Base-by-base conservation (phyloP, 53 echinoderm and acorn worm species). In the Zoroaster sp. region DNA sequence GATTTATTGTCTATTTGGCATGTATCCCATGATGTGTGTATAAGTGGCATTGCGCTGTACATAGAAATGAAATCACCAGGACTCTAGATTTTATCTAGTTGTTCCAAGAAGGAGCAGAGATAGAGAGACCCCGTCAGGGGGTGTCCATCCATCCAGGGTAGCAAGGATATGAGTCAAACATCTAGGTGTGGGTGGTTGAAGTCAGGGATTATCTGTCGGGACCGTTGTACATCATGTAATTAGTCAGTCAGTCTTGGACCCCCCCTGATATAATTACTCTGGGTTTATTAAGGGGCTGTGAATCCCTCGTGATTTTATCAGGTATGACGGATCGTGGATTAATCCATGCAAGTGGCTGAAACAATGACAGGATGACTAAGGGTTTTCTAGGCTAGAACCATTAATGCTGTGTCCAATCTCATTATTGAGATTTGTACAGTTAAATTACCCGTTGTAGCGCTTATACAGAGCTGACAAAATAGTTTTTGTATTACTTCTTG, bases 221-320 rank as follows among this genome's bases (percentile, higher is more conserved):
- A 66, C 66, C 78, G 66, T 81, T n/a, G 81, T 81, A 81, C 81
- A 67, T 67, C 81, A 66, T 43, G 67, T 81, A 81, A 81, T 81
- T 81, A 81, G 81, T 81, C 81, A 81, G 81, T 66, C 66, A 42
- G 67, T 31, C 81, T 42, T 67, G 40, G 65, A 65, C 66, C 30
- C 23, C n/a, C 33, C 11, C 81, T 81, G 81, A 66, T 66, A 81
- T 81, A 81, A 81, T 81, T 81, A 81, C 81, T 59, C 21, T 75
- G 32, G 54, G 67, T 17, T 81, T 81, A 41, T 81, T 59, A 59
- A 63, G 63, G 65, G 38, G 63, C 21, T 25, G 63, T 79, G 65
- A 52, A 41, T 72, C 73, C 73, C 73, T 34, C 30, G 39, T 81
- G 81, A 81, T 65, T 81, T 18, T 66, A 81, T 43, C 42, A 55